Conservation (phyloP, 2,888 invertebrate genomes). For the Latrodectus hesperus region DNA sequence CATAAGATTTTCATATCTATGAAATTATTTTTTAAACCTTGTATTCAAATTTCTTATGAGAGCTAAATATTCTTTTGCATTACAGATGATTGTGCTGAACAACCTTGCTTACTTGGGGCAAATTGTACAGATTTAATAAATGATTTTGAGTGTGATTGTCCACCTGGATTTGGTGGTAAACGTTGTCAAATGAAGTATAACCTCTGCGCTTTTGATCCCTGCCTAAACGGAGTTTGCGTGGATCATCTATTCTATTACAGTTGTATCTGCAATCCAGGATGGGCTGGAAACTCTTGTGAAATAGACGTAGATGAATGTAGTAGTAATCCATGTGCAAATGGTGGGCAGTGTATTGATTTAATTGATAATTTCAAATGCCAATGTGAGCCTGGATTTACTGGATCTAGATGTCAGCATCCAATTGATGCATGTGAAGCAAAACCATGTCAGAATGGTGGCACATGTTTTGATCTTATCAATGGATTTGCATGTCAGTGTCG, state of each 20-base stretch:
- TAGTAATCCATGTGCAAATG: conserved; percentile 91
- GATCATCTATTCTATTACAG: conserved; percentile 90
- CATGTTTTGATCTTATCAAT: conserved; percentile 89
- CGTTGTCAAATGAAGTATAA: conserved; percentile 96
- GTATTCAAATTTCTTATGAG: too few relatives aligned
- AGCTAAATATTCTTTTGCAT: conserved; percentile 14
- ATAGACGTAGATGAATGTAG: conserved; percentile 93
- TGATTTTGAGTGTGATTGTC: conserved; percentile 94
- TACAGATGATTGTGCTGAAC: conserved; percentile 91
- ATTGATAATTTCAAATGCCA: conserved; percentile 87
- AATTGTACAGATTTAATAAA: conserved; percentile 95
- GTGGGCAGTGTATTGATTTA: conserved; percentile 91
- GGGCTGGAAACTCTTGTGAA: conserved; percentile 87
- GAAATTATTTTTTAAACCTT: neutral
- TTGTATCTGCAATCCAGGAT: conserved; percentile 94
- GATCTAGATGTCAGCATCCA: conserved; percentile 87
- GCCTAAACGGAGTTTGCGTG: conserved; percentile 93
- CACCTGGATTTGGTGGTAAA: conserved; percentile 95
- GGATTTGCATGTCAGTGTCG: conserved; percentile 94
- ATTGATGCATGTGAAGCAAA: conserved; percentile 92
- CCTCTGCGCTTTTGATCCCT: conserved; percentile 90
- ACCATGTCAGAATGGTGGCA: conserved; percentile 94
- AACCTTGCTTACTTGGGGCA: conserved; percentile 90
- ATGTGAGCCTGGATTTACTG: conserved; percentile 95
- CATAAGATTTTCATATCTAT: neutral